phyloP scores from a whole-genome alignment of 2,113 vertebrate genomes.

The Pomatostomus ruficeps region DNA sequence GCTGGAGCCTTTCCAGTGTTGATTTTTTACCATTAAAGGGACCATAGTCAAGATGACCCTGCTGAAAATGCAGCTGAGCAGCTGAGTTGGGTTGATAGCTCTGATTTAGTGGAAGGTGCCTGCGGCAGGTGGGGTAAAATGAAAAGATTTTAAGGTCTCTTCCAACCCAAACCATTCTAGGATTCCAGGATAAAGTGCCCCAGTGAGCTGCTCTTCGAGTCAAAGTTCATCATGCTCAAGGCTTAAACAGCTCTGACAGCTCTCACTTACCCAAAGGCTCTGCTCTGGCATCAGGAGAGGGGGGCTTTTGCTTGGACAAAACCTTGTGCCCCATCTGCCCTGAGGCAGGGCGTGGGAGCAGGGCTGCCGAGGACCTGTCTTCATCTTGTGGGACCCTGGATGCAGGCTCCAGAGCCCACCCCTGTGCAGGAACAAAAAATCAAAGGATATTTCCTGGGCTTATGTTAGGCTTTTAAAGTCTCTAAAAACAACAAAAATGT shows the following conservation, averaged over 20 bases:
- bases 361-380: neutral
- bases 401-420: neutral
- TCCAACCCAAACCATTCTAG: neutral
- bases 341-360: rapidly evolving
- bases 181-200: neutral
- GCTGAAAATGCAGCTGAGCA: rapidly evolving
- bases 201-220: neutral
- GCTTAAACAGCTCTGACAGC: neutral
- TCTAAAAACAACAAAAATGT: neutral
- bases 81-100: neutral
- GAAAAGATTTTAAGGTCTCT: neutral
- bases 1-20: neutral
- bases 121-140: neutral
- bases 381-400: too few relatives aligned
- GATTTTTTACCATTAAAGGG: neutral
- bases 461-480: neutral
- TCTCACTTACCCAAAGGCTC: neutral
- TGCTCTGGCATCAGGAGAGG: neutral
- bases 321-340: neutral
- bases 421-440: neutral
- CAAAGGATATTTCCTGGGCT: neutral
- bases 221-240: neutral
- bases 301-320: neutral
- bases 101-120: neutral
- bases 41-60: too few relatives aligned